These are phyloP conservation scores for Bombus vancouverensis DNA, from an alignment of 1,140 invertebrate species.

Conservation along the genomic window DNA sequence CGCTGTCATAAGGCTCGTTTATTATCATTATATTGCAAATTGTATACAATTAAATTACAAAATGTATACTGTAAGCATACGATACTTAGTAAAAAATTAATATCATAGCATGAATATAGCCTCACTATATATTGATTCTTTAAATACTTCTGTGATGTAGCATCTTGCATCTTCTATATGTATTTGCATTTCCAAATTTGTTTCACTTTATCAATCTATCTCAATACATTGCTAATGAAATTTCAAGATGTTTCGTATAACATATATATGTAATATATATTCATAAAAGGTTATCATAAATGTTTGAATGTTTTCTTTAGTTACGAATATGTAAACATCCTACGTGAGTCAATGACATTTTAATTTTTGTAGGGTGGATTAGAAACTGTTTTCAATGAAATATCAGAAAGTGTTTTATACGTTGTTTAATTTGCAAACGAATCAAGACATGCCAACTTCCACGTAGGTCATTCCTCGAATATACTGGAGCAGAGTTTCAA, in stretches of 20 bases:
- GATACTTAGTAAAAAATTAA: too few relatives aligned
- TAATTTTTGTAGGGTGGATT: background rate
- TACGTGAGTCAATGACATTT: background rate
- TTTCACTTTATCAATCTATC: too few relatives aligned
- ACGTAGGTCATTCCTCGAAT: conserved; percentile 27
- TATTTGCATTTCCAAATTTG: too few relatives aligned
- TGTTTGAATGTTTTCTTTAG: background rate
- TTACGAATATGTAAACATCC: background rate
- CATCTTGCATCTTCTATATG: too few relatives aligned
- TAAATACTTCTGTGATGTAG: background rate
- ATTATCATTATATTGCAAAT: too few relatives aligned
- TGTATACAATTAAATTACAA: too few relatives aligned
- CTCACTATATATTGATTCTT: background rate
- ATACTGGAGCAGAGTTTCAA: conserved; percentile 41
- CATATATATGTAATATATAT: background rate
- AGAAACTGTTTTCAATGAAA: background rate
- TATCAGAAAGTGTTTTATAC: background rate
- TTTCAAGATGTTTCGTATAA: background rate
- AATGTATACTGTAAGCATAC: too few relatives aligned
- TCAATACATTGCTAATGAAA: background rate
- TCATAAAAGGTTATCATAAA: background rate
- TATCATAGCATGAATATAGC: background rate
- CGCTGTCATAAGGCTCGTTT: too few relatives aligned
- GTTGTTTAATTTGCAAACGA: background rate
- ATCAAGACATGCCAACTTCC: background rate